These are phyloP conservation scores for Megalops atlanticus DNA, from an alignment of 2,113 vertebrate genomes.

Conservation along the genomic window DNA sequence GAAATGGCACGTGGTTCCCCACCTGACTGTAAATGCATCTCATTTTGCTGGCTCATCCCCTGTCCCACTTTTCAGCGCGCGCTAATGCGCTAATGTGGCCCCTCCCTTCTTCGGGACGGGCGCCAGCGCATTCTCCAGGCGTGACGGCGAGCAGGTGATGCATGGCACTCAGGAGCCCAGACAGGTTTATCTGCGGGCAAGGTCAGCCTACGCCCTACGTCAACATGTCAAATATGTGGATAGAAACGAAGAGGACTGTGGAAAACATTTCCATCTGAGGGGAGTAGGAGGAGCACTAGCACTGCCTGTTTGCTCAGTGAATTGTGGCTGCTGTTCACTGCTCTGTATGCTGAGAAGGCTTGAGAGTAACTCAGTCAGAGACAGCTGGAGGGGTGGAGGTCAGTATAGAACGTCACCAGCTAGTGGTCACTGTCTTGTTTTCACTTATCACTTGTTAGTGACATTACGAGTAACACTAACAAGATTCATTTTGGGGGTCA, in stretches of 20 bases:
- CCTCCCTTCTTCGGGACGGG: neutral
- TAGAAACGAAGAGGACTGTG: neutral
- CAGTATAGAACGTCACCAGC: neutral
- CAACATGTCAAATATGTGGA: neutral
- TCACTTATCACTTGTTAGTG: no score
- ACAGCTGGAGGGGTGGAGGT: neutral
- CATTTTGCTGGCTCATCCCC: no score
- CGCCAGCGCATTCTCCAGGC: neutral
- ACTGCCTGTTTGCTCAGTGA: no score
- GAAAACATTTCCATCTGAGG: no score
- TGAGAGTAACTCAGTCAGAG: no score
- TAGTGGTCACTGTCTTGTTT: neutral
- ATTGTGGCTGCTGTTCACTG: no score
- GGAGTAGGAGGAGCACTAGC: no score
- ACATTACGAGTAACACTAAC: no score
- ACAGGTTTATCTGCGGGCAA: constrained; percentile 5
- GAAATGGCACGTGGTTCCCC: no score
- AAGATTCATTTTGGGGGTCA: no score
- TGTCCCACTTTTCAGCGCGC: neutral
- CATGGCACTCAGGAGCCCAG: neutral
- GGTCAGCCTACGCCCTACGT: neutral
- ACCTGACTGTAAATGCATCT: no score
- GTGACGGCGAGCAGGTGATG: neutral
- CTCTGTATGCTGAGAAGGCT: no score
- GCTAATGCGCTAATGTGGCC: neutral